These are phyloP conservation scores for Microplitis deprimator DNA, from an alignment of 2,888 invertebrate genomes.

Conservation along the genomic window DNA sequence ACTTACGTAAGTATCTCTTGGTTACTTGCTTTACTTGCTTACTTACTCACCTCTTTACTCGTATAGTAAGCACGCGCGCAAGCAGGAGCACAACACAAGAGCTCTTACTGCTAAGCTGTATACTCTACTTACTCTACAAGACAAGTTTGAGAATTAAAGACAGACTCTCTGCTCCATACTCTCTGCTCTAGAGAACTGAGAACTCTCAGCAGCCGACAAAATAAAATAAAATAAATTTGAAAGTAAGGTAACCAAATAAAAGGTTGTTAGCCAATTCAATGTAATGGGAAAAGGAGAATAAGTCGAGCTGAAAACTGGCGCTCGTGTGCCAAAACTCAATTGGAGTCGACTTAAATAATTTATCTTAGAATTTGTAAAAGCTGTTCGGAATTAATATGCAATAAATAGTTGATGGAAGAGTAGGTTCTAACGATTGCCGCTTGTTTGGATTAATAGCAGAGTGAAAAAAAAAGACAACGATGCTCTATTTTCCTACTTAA, in stretches of 20 bases:
- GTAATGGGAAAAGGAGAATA: neutral
- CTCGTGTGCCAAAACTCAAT: no score
- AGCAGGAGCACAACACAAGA: constrained; percentile 8
- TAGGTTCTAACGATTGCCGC: neutral
- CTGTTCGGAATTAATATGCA: no score
- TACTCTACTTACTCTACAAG: neutral
- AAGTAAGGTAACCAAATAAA: constrained; percentile 61
- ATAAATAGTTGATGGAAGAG: neutral
- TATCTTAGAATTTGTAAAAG: no score
- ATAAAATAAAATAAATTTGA: constrained; percentile 71
- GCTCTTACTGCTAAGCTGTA: neutral
- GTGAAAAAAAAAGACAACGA: constrained; percentile 42
- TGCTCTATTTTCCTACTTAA: constrained; percentile 67
- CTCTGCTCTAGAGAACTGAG: neutral
- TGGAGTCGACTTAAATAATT: no score
- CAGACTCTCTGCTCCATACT: constrained; percentile 9
- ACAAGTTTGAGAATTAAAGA: constrained; percentile 14
- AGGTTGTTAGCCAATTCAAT: constrained; percentile 49
- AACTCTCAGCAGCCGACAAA: constrained; percentile 58
- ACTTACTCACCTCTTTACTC: constrained; percentile 27
- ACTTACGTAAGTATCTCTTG: constrained; percentile 50
- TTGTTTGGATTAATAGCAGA: constrained; percentile 38
- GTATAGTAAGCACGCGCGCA: constrained; percentile 48
- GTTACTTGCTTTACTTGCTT: neutral
- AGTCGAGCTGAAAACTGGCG: no score